Percentiles rank a stretch among this genome's conserved stretches.
phyloP scores from a whole-genome alignment of 2,113 vertebrate genomes.

The Triplophysa dalaica region DNA sequence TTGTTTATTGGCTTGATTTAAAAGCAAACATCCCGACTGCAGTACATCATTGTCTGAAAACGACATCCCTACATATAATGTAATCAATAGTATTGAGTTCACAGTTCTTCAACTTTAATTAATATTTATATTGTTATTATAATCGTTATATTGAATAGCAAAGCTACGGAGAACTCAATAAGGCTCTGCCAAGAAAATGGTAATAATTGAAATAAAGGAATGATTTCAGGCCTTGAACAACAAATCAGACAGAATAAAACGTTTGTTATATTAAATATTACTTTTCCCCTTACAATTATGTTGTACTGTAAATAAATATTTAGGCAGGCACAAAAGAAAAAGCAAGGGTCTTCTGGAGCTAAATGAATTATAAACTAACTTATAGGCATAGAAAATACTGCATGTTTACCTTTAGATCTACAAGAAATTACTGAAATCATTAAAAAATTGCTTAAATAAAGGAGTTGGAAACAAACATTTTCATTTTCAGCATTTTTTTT shows the following conservation, averaged over 20 bases:
- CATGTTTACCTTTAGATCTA: neutral
- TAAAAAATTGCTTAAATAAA: too few relatives aligned
- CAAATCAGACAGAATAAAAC: too few relatives aligned
- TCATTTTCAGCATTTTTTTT: too few relatives aligned
- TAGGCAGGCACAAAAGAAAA: neutral
- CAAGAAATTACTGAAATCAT: neutral
- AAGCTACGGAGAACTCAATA: neutral
- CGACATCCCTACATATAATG: neutral
- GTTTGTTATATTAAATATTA: neutral
- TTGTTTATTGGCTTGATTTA: slow-evolving; percentile 26
- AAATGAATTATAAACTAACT: neutral
- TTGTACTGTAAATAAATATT: too few relatives aligned
- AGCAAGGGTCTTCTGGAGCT: too few relatives aligned
- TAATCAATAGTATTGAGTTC: neutral
- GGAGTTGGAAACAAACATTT: too few relatives aligned
- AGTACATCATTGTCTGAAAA: slow-evolving; percentile 12
- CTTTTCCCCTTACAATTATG: neutral
- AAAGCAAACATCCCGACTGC: slow-evolving; percentile 17
- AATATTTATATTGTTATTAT: neutral
- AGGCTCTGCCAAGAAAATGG: neutral
- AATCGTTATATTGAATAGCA: neutral
- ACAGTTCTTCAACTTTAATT: neutral
- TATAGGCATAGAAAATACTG: too few relatives aligned
- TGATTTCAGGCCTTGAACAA: neutral
- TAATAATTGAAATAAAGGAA: neutral